These are phyloP conservation scores for Tetraodon nigroviridis DNA, from an alignment of 2,113 vertebrate species.

Conservation along the genomic window DNA sequence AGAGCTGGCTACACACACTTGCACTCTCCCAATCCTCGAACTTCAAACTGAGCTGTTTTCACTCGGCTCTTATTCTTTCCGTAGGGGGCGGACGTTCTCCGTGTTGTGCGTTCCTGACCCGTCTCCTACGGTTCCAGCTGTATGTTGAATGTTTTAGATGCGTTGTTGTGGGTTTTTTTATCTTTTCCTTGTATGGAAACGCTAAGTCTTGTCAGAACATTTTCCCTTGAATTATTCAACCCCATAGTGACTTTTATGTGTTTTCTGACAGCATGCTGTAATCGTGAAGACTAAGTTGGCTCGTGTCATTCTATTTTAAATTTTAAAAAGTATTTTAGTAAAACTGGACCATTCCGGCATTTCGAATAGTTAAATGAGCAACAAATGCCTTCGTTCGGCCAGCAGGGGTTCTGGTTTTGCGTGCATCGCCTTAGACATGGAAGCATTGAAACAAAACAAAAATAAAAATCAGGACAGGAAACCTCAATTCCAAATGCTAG, in stretches of 20 bases:
- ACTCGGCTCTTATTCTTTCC: constrained; percentile 28
- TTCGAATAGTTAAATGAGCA: too few species aligned
- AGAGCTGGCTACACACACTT: constrained; percentile 1
- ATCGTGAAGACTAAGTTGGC: too few species aligned
- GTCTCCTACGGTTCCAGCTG: constrained; percentile 47
- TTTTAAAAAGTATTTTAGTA: too few species aligned
- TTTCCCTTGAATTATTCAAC: constrained; percentile 37
- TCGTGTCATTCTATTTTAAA: too few species aligned
- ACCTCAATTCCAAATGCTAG: too few species aligned
- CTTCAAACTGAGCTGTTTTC: constrained; percentile 41
- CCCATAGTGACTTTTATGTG: constrained; percentile 4
- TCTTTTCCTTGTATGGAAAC: constrained; percentile 19
- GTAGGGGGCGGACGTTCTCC: constrained; percentile 29
- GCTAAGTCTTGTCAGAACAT: constrained; percentile 28
- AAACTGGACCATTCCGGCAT: too few species aligned
- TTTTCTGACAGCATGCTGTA: too few species aligned
- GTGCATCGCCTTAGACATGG: too few species aligned
- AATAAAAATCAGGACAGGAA: too few species aligned
- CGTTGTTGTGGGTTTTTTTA: constrained; percentile 18
- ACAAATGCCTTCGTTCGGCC: too few species aligned
- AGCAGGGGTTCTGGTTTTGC: too few species aligned
- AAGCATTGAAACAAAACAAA: too few species aligned
- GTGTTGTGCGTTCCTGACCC: constrained; percentile 25
- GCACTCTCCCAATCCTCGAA: constrained; percentile 13
- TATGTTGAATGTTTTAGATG: constrained; percentile 43